Base-by-base conservation (phyloP, 2,113 vertebrate species). In the Merops nubicus region DNA sequence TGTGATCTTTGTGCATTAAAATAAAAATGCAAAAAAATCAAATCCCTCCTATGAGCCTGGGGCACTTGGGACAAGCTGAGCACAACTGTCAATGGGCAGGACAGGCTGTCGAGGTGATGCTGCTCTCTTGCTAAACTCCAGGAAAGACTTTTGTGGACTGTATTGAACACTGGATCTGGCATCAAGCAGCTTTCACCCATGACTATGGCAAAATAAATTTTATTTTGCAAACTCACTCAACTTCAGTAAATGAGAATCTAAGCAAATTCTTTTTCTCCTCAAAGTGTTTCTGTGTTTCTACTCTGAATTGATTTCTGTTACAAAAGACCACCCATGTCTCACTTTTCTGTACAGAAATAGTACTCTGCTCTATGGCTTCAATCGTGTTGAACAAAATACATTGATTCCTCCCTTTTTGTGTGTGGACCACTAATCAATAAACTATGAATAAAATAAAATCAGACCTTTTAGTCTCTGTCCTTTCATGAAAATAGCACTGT, bases 401-500 rank as follows among this genome's bases (percentile, higher is more conserved):
- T 50, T 36, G 8, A 86, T 64, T 92, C 76, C 50, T n/a, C 45
- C 9, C 12, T 88, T 79, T 95, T 83, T 95, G 42, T 85, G 80
- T 47, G 40, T 33, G 20, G 60, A 78, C 56, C 9, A 60, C 40
- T 85, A 88, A 70, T 64, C 76, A 74, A 78, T 89, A 68, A 90
- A 91, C 92, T 48, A 11, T 88, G 91, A 93, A 88, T 82, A 91
- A 97, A 79, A 86, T 50, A 48, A 96, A 70, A 48, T 31, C 42
- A 36, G 25, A n/a, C 20, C 20, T 75, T 48, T 67, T 43, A 80
- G 50, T 48, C 78, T 42, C 60, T 42, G 19, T 63, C 50, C 31
- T 91, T 91, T 89, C 38, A 76, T 68, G 74, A 50, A 93, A 76
- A 34, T 56, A 86, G 18, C 73, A 87, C 6, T 5, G 64, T 83